A percentile compares a stretch with the other conserved stretches of the same genome.
Evolutionary conservation across 2,888 invertebrate species (phyloP).

Genomic region (Dasysyrphus tricinctus): DNA sequence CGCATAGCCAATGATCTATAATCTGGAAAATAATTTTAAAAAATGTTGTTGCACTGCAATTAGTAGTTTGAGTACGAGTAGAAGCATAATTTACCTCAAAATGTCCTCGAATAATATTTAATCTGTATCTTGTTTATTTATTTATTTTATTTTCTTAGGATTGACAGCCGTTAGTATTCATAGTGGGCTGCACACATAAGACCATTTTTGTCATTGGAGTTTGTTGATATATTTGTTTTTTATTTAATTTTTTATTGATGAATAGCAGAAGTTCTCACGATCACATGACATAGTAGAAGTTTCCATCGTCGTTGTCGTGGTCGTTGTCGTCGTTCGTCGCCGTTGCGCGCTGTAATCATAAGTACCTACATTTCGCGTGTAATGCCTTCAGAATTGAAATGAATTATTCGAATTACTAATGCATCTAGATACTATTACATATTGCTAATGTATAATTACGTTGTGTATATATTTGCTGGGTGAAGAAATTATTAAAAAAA

Average conservation of each 20-base stretch:
- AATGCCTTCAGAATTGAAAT: conserved; percentile 71
- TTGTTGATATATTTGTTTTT: conserved; percentile 9
- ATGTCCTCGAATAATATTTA: conserved; percentile 58
- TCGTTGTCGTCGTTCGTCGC: conserved; percentile 39
- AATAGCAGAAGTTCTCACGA: conserved; percentile 70
- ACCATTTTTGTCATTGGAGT: conserved; percentile 62
- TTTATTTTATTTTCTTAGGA: conserved; percentile 29
- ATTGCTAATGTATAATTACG: conserved; percentile 67
- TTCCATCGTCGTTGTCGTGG: conserved; percentile 4
- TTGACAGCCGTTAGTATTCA: conserved; percentile 70
- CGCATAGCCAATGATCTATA: conserved; percentile 11
- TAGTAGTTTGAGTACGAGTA: conserved; percentile 11
- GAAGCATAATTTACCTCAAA: conserved; percentile 51
- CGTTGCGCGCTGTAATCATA: conserved; percentile 62
- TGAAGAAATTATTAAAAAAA: conserved; percentile 49
- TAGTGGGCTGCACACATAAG: conserved; percentile 45
- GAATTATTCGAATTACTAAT: conserved; percentile 73
- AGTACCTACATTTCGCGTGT: conserved; percentile 67
- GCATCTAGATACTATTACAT: conserved; percentile 73
- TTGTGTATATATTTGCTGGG: conserved; percentile 34
- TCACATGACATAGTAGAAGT: conserved; percentile 59
- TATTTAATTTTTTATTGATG: conserved; percentile 21
- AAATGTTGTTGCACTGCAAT: conserved; percentile 62
- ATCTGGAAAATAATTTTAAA: conserved; percentile 39
- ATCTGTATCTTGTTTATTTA: not conserved